Conservation (phyloP, 2,888 invertebrate species). For the Bellardia pandia region DNA sequence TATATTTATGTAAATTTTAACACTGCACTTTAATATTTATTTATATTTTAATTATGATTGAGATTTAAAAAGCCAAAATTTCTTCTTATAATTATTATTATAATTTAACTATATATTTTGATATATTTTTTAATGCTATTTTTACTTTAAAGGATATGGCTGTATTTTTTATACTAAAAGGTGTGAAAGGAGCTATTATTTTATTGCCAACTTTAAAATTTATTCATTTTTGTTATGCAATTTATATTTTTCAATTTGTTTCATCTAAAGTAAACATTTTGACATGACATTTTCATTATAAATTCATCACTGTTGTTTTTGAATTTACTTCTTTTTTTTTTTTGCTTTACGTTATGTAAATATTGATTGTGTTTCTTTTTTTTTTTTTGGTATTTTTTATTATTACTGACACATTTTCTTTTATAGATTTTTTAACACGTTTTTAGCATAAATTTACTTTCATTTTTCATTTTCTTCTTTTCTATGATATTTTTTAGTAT, state of each 20-base stretch:
- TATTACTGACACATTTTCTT: constrained; percentile 60
- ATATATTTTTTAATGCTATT: background rate
- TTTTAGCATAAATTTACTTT: constrained; percentile 40
- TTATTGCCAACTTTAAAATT: background rate
- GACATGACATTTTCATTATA: constrained; percentile 49
- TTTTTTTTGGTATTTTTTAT: constrained; percentile 2
- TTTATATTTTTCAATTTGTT: constrained; percentile 39
- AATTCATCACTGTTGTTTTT: constrained; percentile 49
- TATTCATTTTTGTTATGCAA: constrained; percentile 14
- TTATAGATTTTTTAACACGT: constrained; percentile 53
- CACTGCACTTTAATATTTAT: constrained; percentile 28
- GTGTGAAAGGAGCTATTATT: background rate
- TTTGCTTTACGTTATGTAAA: constrained; percentile 31
- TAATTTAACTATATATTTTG: background rate
- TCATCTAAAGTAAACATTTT: constrained; percentile 41
- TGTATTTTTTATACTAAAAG: background rate
- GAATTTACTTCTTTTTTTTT: background rate
- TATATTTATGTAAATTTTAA: constrained; percentile 9
- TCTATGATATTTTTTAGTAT: background rate
- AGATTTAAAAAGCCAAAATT: background rate
- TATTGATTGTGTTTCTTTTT: constrained; percentile 42
- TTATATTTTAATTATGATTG: background rate
- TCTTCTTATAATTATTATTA: background rate
- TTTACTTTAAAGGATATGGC: constrained; percentile 1
- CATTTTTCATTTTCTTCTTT: background rate